Base-by-base conservation (phyloP, 2,113 vertebrate species). In the Condylura cristata region DNA sequence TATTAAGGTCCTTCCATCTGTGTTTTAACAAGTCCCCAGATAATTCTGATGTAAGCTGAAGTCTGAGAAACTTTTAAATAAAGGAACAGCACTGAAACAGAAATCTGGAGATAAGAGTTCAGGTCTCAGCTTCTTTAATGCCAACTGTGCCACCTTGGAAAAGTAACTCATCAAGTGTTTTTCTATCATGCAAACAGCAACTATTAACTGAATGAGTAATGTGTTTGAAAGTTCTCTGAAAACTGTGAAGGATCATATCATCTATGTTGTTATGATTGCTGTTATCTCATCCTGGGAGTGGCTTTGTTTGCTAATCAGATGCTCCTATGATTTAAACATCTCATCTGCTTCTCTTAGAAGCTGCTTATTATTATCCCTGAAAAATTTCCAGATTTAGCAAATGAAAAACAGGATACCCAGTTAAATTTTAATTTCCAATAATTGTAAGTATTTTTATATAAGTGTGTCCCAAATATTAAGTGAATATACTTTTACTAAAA, bases 231-330 rank as follows among this genome's bases (percentile, higher is more conserved):
- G 51, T 94, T 83, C 63, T 92, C 34, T 63, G 66, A 63, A 95
- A 83, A 61, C 34, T 26, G 8, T 87, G 56, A 92, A 89, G 80
- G 74, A 16, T 70, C 44, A 0, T 82, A 74, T n/a, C n/a, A 56
- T 61, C 30, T 20, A 82, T 65, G n/a, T 80, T 89, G 76, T 89
- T 81, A 65, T 79, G 86, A 65, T 51, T 78, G 78, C 4, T 41
- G n/a, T 46, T 95, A 92, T 93, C 78, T 94, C 79, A 86, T 84
- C 53, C 71, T 30, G 83, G 79, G 86, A 93, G 91, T 85, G 74
- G 75, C 41, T 95, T 75, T 86, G 39, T 95, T 94, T 96, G 89
- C 83, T 93, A 95, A 80, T 89, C 81, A 89, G 53, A 82, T 58
- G 37, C 8, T 56, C 53, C 53, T 76, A 28, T 61, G 76, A 58